Base-by-base conservation (phyloP, 2,888 invertebrate species). In the Chrysina gloriosa region DNA sequence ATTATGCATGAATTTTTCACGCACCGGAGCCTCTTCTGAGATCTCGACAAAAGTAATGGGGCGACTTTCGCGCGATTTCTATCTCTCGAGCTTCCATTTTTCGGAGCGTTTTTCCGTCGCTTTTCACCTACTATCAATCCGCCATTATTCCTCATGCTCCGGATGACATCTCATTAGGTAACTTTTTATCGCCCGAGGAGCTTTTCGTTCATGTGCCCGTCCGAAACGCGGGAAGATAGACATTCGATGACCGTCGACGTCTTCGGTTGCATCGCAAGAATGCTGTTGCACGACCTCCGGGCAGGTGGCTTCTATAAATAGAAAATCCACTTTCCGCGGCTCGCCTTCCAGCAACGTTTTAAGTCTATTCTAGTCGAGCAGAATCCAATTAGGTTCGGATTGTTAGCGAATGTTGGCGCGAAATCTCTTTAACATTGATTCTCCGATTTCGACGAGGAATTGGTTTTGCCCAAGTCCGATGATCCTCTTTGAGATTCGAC, bases 261-360 rank as follows among this genome's bases (percentile, higher is more conserved):
- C 58, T 48, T 48, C 48, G 23, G 25, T 9, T 27, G 42, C 58
- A 14, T 21, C 42, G 7, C 42, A 42, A 58, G 34, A 39, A 39
- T 56, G 56, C 27, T 29, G 58, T 42, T 29, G 1, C 9, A 19
- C 56, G 36, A 36, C 34, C 34, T 61, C 14, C 27, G 27, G 58
- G 27, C 58, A 61, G 58, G 58, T 61, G 58, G 42, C 42, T 61
- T 25, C 58, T 61, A 61, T 61, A 61, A 61, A 61, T 61, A 61
- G 58, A 61, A 61, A 27, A 61, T 61, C 58, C 39, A 58, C 42
- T 58, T 42, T 58, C 58, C 42, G 29, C 42, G 21, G 31, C 9
- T 27, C 25, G 58, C 58, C 58, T 52, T 29, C 27, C 42, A 61
- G 58, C 42, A n/a, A 27, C 29, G 19, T 45, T 42, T 42, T 42